Base-by-base conservation (phyloP, 2,113 vertebrate species). In the Chloroceryle aenea region DNA sequence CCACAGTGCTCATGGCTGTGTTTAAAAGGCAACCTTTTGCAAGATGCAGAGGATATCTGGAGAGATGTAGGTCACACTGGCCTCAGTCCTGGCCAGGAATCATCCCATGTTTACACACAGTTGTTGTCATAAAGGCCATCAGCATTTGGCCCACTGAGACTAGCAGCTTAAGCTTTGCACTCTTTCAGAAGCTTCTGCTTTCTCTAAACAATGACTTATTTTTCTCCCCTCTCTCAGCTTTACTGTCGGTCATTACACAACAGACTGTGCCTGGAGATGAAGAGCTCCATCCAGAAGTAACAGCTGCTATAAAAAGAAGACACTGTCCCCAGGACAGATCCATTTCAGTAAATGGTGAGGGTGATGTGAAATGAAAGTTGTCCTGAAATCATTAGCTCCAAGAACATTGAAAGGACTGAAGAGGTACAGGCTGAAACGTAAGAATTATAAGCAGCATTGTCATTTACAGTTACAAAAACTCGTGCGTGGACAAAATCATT, bases 221-320 rank as follows among this genome's bases (percentile, higher is more conserved):
- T 64, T 79, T 53, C 10, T 52, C 8, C 21, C 8, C 14, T 58
- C 21, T 43, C 36, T 66, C n/a, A 81, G 40, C 77, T 71, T 81
- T 29, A 43, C 73, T 36, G 67, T 47, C 1, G 9, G 55, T 75
- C 3, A 2, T 83, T 87, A 68, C 2, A 12, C 56, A 85, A 82
- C 36, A 72, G 22, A 38, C 59, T 40, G 13, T 81, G 76, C 25
- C 72, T 92, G 76, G 83, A 94, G 90, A 96, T 64, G 32, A 94
- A 92, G 58, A 87, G 68, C 52, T 89, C 36, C 36, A 45, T 84
- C 30, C 73, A 45, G 63, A 90, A 86, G 71, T 77, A 76, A 82
- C 84, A 87, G 30, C 56, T 78, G 36, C 76, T 86, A 75, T 93
- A 87, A 91, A 96, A 95, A 96, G 83, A 74, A 83, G 55, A 43